These are phyloP conservation scores for Rhynchophorus ferrugineus DNA, from an alignment of 1,140 invertebrate genomes.

Conservation along the genomic window DNA sequence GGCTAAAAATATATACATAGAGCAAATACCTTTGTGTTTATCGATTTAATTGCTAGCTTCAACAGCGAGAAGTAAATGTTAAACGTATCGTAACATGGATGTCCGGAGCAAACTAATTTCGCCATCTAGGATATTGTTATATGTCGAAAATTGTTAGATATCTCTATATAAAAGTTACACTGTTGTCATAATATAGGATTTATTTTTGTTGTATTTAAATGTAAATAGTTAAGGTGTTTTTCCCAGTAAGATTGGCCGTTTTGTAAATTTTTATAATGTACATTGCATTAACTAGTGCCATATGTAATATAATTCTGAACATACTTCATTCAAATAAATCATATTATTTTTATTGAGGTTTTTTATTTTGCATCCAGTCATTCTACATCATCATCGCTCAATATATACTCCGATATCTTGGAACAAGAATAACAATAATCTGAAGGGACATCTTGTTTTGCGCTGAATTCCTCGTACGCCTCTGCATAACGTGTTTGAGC, in stretches of 20 bases:
- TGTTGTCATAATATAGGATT: conserved; percentile 16
- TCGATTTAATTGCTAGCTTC: too few species aligned
- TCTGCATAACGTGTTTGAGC: too few species aligned
- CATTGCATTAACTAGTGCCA: conserved; percentile 16
- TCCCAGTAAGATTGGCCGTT: conserved; percentile 6
- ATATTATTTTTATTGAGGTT: conserved; percentile 1
- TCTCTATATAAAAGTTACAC: conserved; percentile 10
- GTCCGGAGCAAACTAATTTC: too few species aligned
- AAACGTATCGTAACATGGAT: too few species aligned
- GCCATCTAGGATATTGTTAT: too few species aligned
- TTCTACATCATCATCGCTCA: not conserved
- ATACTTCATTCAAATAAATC: conserved; percentile 4
- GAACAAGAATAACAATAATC: conserved; percentile 33
- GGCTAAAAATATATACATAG: too few species aligned
- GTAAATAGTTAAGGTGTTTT: conserved; percentile 5
- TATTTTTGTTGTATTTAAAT: conserved; percentile 17
- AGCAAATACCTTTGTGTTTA: too few species aligned
- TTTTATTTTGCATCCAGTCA: not conserved
- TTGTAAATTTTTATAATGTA: conserved; percentile 15
- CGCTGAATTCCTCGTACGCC: too few species aligned
- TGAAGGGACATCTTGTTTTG: conserved; percentile 8
- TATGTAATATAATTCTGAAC: conserved; percentile 15
- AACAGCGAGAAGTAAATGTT: too few species aligned
- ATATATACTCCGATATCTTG: conserved; percentile 21
- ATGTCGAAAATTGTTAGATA: too few species aligned